These are phyloP conservation scores for Steinernema khuongi DNA, from an alignment of 1,140 invertebrate genomes.

Conservation along the genomic window DNA sequence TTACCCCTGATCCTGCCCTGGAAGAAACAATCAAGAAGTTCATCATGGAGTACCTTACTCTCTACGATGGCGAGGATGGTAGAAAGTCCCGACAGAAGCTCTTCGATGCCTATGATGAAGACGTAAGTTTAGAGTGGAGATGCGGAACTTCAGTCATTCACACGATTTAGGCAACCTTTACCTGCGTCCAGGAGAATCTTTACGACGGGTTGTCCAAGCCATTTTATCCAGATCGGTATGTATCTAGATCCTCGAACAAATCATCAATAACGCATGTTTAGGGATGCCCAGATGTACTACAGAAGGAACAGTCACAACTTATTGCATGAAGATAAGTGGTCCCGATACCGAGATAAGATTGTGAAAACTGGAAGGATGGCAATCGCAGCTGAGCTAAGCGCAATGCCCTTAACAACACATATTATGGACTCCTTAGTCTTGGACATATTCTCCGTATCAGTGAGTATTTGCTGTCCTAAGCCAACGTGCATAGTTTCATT, in stretches of 20 bases:
- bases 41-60: constrained; percentile 12
- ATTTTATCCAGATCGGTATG: not conserved
- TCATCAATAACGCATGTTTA: not conserved
- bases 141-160: not conserved
- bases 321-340: constrained; percentile 21
- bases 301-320: constrained; percentile 24
- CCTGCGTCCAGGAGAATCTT: not conserved
- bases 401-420: constrained; percentile 29
- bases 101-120: constrained; percentile 19
- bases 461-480: constrained; percentile 21
- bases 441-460: constrained; percentile 25
- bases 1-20: not conserved
- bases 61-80: constrained; percentile 8
- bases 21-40: constrained; percentile 1
- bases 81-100: not conserved
- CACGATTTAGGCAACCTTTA: not conserved
- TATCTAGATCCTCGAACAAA: not conserved
- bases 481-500: not conserved
- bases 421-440: constrained; percentile 31
- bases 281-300: not conserved
- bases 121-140: not conserved
- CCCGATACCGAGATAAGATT: constrained; percentile 22
- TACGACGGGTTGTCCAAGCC: not conserved
- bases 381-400: constrained; percentile 26
- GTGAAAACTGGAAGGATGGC: constrained; percentile 27